Base-by-base conservation (phyloP, 2,113 vertebrate species). In the Epinephelus cyanopodus region DNA sequence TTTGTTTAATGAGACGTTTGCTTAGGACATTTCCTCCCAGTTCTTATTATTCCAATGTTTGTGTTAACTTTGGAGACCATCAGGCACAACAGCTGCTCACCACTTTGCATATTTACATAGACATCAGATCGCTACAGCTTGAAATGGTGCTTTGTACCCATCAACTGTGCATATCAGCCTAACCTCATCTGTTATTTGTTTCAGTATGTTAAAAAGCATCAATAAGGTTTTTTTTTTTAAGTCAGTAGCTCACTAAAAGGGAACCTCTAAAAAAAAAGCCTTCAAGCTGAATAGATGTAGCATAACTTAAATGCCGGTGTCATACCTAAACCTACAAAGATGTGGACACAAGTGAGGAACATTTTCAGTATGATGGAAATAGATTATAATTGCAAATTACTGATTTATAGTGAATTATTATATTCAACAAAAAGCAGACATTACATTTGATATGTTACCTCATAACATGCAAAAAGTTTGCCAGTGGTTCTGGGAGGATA, bases 91-190 rank as follows among this genome's bases (percentile, higher is more conserved):
- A 58, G 33, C 61, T 68, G n/a, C 53, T 54, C 37, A 77, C 29
- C n/a, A 77, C 5, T 71, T 80, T 53, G 3, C 27, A 63, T 68
- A 75, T 69, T 60, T 39, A 25, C n/a, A 82, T 61, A 72, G 52
- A 81, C 61, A 79, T 72, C 57, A 79, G 19, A 83, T 27, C 1
- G 76, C 64, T 77, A 73, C 23, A 82, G 50, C 53, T 64, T 72
- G 66, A 81, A 90, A 88, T 79, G 75, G 69, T 82, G 71, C 76
- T 87, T 87, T 65, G 73, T 77, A 25, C 37, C 82, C 65, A 62
- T 84, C 21, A 79, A n/a, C 15, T 27, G 29, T 69, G 58, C 69
- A 47, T 53, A 11, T 81, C 70, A 42, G 48, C 27, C 45, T 71
- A 18, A 64, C 37, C 54, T 62, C 66, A 69, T 45, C 50, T 66